Evolutionary conservation across 1,140 invertebrate genomes (phyloP).

Genomic region (Heterodera schachtii): DNA sequence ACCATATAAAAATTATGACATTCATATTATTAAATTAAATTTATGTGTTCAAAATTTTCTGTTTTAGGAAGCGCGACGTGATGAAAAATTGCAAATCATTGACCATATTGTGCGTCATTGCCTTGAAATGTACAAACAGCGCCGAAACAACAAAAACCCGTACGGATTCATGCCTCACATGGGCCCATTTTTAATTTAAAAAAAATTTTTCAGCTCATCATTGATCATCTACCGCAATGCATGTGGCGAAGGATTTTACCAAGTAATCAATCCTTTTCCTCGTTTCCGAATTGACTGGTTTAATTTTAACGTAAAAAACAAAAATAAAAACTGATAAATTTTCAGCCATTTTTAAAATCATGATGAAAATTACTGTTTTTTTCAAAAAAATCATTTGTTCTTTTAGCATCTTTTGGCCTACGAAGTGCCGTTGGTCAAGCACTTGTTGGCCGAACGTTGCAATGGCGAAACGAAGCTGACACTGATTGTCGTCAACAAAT

Average conservation of each 20-base stretch:
- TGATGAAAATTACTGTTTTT: not conserved
- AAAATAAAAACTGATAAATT: not conserved
- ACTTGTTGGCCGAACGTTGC: not conserved
- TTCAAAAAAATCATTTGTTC: not conserved
- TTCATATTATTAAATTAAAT: too few species aligned
- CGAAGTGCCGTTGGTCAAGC: constrained; percentile 25
- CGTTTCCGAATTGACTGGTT: too few species aligned
- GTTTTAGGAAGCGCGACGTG: constrained; percentile 19
- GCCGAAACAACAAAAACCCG: not conserved
- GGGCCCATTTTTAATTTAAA: not conserved
- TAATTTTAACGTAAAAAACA: not conserved
- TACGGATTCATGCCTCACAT: not conserved
- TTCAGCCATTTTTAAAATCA: not conserved
- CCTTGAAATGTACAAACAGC: not conserved
- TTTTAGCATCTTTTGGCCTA: constrained; percentile 23
- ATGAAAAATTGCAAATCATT: constrained; percentile 25
- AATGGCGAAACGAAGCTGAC: not conserved
- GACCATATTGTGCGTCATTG: constrained; percentile 1
- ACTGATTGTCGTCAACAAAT: constrained; percentile 28
- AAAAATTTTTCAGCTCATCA: not conserved
- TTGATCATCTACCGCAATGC: constrained; percentile 32
- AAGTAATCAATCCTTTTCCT: not conserved
- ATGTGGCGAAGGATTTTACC: constrained; percentile 23
- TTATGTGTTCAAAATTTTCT: too few species aligned
- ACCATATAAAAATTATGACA: not conserved